Conservation (phyloP, 2,113 vertebrate species). For the Thamnophis sirtalis region DNA sequence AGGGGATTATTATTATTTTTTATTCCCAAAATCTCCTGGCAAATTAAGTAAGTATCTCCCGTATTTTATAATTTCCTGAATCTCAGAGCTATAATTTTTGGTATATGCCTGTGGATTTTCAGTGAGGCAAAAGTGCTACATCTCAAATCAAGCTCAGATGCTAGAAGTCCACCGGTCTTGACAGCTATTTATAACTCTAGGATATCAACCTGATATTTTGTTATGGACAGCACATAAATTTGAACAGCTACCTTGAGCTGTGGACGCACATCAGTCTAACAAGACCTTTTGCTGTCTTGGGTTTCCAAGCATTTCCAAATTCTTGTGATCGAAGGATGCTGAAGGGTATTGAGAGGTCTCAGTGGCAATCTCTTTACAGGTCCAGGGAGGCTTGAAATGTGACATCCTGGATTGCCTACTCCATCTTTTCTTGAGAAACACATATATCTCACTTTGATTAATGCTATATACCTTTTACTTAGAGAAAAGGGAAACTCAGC, state of each 20-base stretch:
- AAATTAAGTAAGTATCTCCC: not conserved
- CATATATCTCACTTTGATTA: conserved; percentile 4
- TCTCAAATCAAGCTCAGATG: conserved; percentile 1
- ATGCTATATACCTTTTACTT: not conserved
- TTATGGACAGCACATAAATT: conserved; percentile 13
- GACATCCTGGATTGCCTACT: conserved; percentile 12
- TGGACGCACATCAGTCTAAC: not conserved
- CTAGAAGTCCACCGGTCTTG: not conserved
- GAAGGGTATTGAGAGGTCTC: conserved; percentile 11
- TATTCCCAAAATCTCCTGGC: not conserved
- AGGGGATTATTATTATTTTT: not conserved
- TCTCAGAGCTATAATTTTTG: not conserved
- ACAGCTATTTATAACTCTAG: conserved; percentile 21
- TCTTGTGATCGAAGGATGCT: not conserved
- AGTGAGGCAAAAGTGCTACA: not conserved
- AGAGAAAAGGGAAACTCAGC: not conserved
- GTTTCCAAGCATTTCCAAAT: not conserved
- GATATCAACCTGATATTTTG: conserved; percentile 10
- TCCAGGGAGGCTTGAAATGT: not conserved
- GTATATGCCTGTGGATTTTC: not conserved
- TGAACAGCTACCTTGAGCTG: conserved; percentile 22
- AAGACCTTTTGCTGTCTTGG: conserved; percentile 16
- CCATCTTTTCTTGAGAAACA: conserved; percentile 5
- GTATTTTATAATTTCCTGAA: not conserved
- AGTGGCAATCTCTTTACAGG: not conserved